Evolutionary conservation across 2,888 invertebrate genomes (phyloP).

Genomic region (Itoplectis maculator): DNA sequence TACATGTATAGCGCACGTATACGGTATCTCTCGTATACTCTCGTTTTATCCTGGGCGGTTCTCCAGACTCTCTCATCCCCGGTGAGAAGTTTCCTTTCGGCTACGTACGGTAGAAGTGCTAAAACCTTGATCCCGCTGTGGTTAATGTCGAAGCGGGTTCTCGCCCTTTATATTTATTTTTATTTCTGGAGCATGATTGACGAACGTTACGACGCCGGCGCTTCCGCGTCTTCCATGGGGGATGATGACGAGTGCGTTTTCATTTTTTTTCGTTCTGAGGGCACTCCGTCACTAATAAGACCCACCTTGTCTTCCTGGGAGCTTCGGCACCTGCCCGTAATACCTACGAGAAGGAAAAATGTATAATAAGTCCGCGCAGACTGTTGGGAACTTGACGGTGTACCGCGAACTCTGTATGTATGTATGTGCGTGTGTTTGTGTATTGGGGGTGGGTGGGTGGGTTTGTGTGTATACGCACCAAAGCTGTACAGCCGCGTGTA

Average conservation of each 20-base stretch:
- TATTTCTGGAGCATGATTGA: constrained; percentile 4
- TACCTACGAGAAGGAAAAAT: constrained; percentile 48
- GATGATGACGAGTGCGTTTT: constrained; percentile 21
- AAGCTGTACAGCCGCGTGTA: constrained; percentile 55
- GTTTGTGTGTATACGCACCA: constrained; percentile 54
- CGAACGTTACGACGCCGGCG: constrained; percentile 9
- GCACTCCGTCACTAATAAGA: constrained; percentile 20
- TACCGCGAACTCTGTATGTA: constrained; percentile 36
- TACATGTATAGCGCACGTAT: constrained; percentile 23
- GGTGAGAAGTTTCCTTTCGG: constrained; percentile 48
- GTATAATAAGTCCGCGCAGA: constrained; percentile 59
- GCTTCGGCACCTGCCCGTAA: constrained; percentile 61
- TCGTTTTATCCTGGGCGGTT: constrained; percentile 56
- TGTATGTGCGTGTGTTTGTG: constrained; percentile 17
- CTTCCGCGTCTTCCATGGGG: constrained; percentile 10
- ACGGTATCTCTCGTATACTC: constrained; percentile 45
- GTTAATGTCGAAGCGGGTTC: constrained; percentile 21
- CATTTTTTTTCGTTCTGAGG: constrained; percentile 6
- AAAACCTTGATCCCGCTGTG: constrained; percentile 39
- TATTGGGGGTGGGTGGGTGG: constrained; percentile 6
- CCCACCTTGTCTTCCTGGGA: constrained; percentile 46
- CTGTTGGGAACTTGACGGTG: constrained; percentile 44
- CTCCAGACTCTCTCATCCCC: constrained; percentile 51
- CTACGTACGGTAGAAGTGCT: constrained; percentile 43
- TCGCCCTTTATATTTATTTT: constrained; percentile 17